Base-by-base conservation (phyloP, 2,113 vertebrate genomes). In the Chrysochloris asiatica region DNA sequence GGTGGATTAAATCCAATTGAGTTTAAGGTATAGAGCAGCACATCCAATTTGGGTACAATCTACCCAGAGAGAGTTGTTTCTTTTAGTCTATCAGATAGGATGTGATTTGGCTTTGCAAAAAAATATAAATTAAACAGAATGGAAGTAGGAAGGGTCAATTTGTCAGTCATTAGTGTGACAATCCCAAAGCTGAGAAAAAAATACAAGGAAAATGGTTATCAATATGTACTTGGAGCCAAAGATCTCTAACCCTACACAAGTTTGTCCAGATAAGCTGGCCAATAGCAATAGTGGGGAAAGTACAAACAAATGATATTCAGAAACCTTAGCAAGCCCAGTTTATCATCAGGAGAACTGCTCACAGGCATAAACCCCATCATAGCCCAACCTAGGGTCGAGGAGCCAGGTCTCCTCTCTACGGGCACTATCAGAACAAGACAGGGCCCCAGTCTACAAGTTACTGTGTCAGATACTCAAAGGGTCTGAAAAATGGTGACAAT, bases 11-110 rank as follows among this genome's bases (percentile, higher is more conserved):
- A 77, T 36, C 38, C 21, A 90, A 63, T 7, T 38, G 67, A 73
- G 36, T n/a, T 73, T 89, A 41, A 85, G 13, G 14, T 47, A 43
- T 0, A 63, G 10, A 88, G 45, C 0, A 36, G 47, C 3, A 77
- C 19, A 50, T 59, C n/a, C 33, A 67, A 79, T 72, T 11, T 81
- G 61, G 41, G 30, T 89, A 69, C 59, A 86, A 93, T 26, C 67
- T 69, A 30, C 47, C 52, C 0, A 38, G 21, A 76, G 4, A 79
- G 59, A 91, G 10, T 8, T 26, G 33, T n/a, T 88, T 88, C 19
- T 80, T 86, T 89, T 12, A 54, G 14, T 14, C 52, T 54, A 4
- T 86, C 19, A 87, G 67, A 79, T 1, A 84, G 72, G 12, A 56
- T 28, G 76, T 3, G 33, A 36, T 4, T 10, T 45, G 41, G 30